A percentile compares a stretch with the other conserved stretches of the same genome.
phyloP scores from a whole-genome alignment of 2,888 invertebrate genomes.

The Rugalucina vietnamica region DNA sequence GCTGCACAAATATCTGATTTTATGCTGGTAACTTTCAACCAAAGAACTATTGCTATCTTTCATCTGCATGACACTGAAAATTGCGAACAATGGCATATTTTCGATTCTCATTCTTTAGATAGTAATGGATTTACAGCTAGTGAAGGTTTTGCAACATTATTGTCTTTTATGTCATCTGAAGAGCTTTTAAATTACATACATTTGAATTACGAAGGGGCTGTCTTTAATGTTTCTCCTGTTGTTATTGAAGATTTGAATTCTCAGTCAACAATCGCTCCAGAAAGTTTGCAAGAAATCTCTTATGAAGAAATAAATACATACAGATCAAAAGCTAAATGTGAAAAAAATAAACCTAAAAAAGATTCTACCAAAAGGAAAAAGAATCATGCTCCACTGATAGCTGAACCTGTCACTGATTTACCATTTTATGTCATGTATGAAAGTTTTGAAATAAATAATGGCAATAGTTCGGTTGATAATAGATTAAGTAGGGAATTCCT shows the following conservation, averaged over 20 bases:
- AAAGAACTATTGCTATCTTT: neutral
- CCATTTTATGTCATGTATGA: too few species aligned
- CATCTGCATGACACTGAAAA: neutral
- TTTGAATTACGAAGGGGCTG: neutral
- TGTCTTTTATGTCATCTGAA: neutral
- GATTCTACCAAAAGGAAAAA: neutral
- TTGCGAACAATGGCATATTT: neutral
- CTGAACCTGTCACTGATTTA: too few species aligned
- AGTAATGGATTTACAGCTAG: neutral
- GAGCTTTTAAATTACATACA: neutral
- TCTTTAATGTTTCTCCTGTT: constrained; percentile 2
- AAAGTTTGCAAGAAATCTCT: neutral
- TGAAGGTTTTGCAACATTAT: constrained; percentile 1
- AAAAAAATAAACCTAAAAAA: neutral
- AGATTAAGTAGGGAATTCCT: neutral
- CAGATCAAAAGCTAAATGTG: neutral
- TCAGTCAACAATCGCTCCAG: neutral
- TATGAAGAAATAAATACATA: neutral
- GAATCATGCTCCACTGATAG: neutral
- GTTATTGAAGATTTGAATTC: neutral
- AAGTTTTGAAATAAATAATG: too few species aligned
- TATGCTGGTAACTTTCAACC: constrained; percentile 6
- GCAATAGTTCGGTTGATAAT: too few species aligned
- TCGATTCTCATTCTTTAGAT: constrained; percentile 9
- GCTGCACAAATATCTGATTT: constrained; percentile 8